Percentiles rank a stretch among this genome's conserved stretches.
Conservation (phyloP, 1,140 invertebrate species). For the Akabosia matsudoensis region DNA sequence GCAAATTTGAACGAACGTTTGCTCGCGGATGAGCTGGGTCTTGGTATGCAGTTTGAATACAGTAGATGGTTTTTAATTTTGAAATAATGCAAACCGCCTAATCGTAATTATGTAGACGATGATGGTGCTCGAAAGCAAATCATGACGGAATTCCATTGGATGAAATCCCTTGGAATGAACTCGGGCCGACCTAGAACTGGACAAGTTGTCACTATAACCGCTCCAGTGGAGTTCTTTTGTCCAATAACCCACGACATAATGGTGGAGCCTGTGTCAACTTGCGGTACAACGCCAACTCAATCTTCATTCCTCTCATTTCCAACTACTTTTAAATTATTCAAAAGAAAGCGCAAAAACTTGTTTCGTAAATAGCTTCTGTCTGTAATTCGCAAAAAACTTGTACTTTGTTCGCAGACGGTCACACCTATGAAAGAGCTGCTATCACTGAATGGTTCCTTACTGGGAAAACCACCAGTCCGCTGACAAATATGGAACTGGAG, state of each 20-base stretch:
- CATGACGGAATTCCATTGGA: slow-evolving; percentile 55
- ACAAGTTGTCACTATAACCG: slow-evolving; percentile 41
- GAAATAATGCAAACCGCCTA: not conserved
- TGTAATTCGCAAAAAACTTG: not conserved
- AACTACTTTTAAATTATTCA: not conserved
- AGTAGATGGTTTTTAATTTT: slow-evolving; percentile 39
- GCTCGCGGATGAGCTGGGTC: slow-evolving; percentile 56
- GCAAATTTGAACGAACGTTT: slow-evolving; percentile 57
- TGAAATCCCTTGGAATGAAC: slow-evolving; percentile 50
- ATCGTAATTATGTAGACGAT: slow-evolving; percentile 42
- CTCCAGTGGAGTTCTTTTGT: slow-evolving; percentile 70
- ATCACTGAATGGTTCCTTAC: slow-evolving; percentile 69
- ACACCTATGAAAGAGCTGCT: slow-evolving; percentile 70
- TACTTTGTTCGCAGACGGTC: slow-evolving; percentile 61
- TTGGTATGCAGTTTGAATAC: too few relatives aligned
- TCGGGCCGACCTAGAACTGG: slow-evolving; percentile 30
- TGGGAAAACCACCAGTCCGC: slow-evolving; percentile 69
- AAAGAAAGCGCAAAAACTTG: not conserved
- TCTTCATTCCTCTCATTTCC: not conserved
- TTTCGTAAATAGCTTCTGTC: too few relatives aligned
- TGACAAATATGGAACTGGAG: slow-evolving; percentile 66
- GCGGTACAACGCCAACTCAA: slow-evolving; percentile 54
- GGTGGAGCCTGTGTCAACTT: slow-evolving; percentile 70
- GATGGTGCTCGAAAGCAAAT: slow-evolving; percentile 48
- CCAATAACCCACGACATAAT: slow-evolving; percentile 78